phyloP scores from a whole-genome alignment of 2,113 vertebrate species.

The Pelmatolapia mariae region DNA sequence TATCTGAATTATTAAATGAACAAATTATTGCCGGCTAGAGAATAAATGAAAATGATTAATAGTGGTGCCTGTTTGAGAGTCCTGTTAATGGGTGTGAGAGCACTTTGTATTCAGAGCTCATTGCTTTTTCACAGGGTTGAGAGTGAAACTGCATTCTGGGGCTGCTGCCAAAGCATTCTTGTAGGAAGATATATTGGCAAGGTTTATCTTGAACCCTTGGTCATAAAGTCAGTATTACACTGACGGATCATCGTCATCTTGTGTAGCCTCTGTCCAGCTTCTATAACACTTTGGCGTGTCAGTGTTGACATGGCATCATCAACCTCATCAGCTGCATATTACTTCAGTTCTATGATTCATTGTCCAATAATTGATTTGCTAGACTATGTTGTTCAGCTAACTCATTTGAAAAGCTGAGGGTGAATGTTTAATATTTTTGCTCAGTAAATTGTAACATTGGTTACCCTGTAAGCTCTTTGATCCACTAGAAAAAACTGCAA shows the following conservation, averaged over 20 bases:
- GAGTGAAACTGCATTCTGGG: slow-evolving; percentile 25
- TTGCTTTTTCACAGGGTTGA: slow-evolving; percentile 51
- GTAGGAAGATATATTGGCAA: slow-evolving; percentile 14
- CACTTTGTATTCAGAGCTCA: slow-evolving; percentile 50
- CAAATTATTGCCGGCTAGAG: slow-evolving; percentile 46
- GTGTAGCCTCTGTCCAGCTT: neutral
- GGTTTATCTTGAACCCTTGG: neutral
- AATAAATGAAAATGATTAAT: slow-evolving; percentile 60
- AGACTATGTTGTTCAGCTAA: neutral
- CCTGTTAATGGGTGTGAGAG: slow-evolving; percentile 32
- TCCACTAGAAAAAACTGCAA: neutral
- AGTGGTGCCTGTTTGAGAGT: slow-evolving; percentile 23
- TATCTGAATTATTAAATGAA: slow-evolving; percentile 51
- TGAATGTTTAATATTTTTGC: neutral
- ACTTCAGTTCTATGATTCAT: neutral
- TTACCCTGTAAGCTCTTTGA: neutral
- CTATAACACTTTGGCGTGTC: neutral
- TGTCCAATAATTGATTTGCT: neutral
- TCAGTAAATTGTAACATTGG: neutral
- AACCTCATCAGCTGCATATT: neutral
- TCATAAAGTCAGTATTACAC: slow-evolving; percentile 27
- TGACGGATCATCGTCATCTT: slow-evolving; percentile 3
- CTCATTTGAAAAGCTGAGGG: neutral
- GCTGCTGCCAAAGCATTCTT: slow-evolving; percentile 30
- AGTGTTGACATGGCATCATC: neutral